Evolutionary conservation across 92 coral and sea anemone species (phyloP), one percentile per base, ranked within the genome.

Genomic region (Paragorgia papillata): DNA sequence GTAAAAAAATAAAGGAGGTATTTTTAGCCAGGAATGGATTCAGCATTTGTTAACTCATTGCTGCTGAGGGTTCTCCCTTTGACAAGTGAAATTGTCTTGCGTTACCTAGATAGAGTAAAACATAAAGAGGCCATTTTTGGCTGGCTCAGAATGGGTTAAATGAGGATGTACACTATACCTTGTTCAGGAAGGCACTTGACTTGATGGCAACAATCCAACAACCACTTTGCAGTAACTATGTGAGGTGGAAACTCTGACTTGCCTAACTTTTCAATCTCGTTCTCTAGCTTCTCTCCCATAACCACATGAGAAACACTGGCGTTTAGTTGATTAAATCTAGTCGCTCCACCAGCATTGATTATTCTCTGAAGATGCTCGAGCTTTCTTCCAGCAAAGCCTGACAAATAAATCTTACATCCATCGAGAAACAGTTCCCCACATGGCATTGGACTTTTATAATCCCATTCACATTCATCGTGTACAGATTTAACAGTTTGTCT

Each of bases 311-410:
- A 88, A 27, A 94, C 92, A 43, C 79, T 89, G 51, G 92, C 91
- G 77, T 91, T 94, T 83, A 94, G 82, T 86, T 92, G 90, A 43
- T 90, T 91, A 62, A 94, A 94, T 71, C 98, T 88, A 21, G 97
- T 91, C 15, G 91, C 98, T 17, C 98, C 97, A 2, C 98, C 98
- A 58, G 84, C 82, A 67, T 94, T 94, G 24, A 94, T 83, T 25
- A 89, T 83, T 71, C 87, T 94, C 46, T 96, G 87, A 9, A 94
- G 66, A 56, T 86, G 84, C 40, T 94, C 98, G 59, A 94, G 75
- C 29, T 75, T 78, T 25, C 55, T 51, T 10, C 91, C 95, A 79
- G 65, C 79, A 57, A 94, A 94, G 12, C 97, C 97, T 86, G 97
- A 88, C 53, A 94, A 73, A 74, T 66, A 94, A 34, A 94, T 85